A percentile compares a stretch with the other conserved stretches of the same genome.
These are phyloP conservation scores for Halictus quadricinctus DNA, from an alignment of 2,888 invertebrate species.

Conservation along the genomic window DNA sequence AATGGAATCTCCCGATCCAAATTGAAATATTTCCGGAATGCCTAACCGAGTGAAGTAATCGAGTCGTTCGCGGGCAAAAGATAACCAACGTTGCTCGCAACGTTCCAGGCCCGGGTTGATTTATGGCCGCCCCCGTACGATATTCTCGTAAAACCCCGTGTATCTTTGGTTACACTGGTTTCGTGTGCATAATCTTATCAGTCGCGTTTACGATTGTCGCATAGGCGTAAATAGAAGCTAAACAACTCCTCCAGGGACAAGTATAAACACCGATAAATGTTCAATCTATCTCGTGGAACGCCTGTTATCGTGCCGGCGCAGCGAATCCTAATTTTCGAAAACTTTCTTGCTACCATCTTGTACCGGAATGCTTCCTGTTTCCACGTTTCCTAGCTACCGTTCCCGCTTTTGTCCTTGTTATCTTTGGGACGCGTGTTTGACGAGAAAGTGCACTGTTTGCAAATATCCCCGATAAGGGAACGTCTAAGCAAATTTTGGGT, in stretches of 20 bases:
- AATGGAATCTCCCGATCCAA: background rate
- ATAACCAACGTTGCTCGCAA: conserved; percentile 31
- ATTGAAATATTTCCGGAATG: conserved; percentile 11
- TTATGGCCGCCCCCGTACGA: conserved; percentile 71
- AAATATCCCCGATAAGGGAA: background rate
- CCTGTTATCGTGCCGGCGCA: conserved; percentile 36
- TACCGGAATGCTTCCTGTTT: background rate
- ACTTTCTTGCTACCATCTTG: background rate
- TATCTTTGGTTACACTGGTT: conserved; percentile 60
- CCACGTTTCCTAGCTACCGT: background rate
- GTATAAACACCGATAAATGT: conserved; percentile 57
- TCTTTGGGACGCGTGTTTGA: background rate
- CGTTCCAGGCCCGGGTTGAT: conserved; percentile 69
- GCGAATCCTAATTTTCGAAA: conserved; percentile 39
- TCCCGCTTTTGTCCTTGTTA: background rate
- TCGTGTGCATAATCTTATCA: conserved; percentile 71
- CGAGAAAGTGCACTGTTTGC: background rate
- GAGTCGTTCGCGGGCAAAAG: conserved; percentile 32
- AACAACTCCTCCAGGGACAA: conserved; percentile 41
- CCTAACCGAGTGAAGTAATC: conserved; percentile 11
- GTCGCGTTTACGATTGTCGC: conserved; percentile 59
- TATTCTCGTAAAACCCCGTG: conserved; percentile 64
- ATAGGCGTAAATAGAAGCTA: conserved; percentile 57
- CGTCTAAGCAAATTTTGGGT: background rate
- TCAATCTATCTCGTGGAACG: conserved; percentile 44